phyloP scores from a whole-genome alignment of 2,888 invertebrate genomes.

The Chrysina gloriosa region DNA sequence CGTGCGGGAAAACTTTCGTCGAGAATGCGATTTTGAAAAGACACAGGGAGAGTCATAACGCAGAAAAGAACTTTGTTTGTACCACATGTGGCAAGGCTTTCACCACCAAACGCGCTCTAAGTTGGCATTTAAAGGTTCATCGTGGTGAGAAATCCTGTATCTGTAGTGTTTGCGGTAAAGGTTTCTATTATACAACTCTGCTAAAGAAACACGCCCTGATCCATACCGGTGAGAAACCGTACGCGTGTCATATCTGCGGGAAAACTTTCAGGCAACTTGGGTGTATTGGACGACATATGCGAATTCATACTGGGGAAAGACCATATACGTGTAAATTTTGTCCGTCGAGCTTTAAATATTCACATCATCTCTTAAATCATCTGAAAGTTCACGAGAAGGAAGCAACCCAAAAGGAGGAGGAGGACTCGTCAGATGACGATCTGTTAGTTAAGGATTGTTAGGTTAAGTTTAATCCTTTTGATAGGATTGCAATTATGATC shows the following conservation, averaged over 20 bases:
- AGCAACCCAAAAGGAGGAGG: neutral
- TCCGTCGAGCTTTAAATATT: neutral
- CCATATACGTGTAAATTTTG: slow-evolving; percentile 18
- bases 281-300: slow-evolving; percentile 3
- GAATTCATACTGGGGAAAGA: slow-evolving; percentile 19
- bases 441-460: too few species aligned
- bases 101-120: neutral
- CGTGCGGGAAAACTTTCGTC: slow-evolving; percentile 16
- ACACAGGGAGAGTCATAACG: slow-evolving; percentile 3
- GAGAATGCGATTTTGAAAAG: neutral
- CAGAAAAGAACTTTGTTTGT: neutral
- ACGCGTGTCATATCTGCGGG: slow-evolving; percentile 6
- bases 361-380: slow-evolving; percentile 15
- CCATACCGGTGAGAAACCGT: slow-evolving; percentile 25
- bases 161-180: slow-evolving; percentile 19
- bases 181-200: neutral
- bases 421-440: too few species aligned
- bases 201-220: slow-evolving; percentile 4
- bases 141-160: neutral
- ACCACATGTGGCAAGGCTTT: slow-evolving; percentile 8
- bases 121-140: slow-evolving; percentile 1
- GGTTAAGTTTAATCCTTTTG: too few species aligned
- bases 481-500: too few species aligned
- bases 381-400: slow-evolving; percentile 20
- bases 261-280: slow-evolving; percentile 4